A percentile compares a stretch with the other conserved stretches of the same genome.
Evolutionary conservation across 1,140 invertebrate genomes (phyloP).

Genomic region (Lasioglossum baleicum): DNA sequence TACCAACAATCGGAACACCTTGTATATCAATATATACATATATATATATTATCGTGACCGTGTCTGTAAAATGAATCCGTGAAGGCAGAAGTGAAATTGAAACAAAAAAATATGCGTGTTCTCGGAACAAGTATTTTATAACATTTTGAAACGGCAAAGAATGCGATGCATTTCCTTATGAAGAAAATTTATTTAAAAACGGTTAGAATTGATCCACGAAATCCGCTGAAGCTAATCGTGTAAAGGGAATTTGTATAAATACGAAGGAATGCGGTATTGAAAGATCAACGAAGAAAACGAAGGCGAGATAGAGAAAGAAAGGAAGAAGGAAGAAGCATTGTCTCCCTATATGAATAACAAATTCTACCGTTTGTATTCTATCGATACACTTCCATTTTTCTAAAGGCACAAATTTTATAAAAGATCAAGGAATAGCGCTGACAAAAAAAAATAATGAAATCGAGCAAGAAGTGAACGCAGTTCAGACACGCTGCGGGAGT

Average conservation of each 20-base stretch:
- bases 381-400: slow-evolving; percentile 60
- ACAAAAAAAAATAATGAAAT: slow-evolving; percentile 14
- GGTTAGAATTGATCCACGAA: slow-evolving; percentile 10
- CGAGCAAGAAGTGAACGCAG: slow-evolving; percentile 4
- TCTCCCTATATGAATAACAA: slow-evolving; percentile 45
- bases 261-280: slow-evolving; percentile 30
- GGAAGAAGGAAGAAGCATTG: slow-evolving; percentile 32
- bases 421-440: slow-evolving; percentile 33
- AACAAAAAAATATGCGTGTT: slow-evolving; percentile 38
- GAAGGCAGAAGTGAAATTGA: slow-evolving; percentile 44
- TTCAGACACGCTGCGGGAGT: slow-evolving; percentile 13
- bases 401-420: slow-evolving; percentile 67
- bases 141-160: slow-evolving; percentile 12
- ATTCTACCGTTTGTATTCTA: slow-evolving; percentile 61
- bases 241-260: slow-evolving; percentile 47
- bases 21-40: background rate
- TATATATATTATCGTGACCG: slow-evolving; percentile 35
- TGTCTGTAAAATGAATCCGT: slow-evolving; percentile 43
- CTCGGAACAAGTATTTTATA: slow-evolving; percentile 34
- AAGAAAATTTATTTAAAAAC: slow-evolving; percentile 35
- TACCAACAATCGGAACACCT: no score
- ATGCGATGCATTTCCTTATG: slow-evolving; percentile 4
- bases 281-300: slow-evolving; percentile 33
- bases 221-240: slow-evolving; percentile 12
- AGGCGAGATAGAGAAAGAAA: slow-evolving; percentile 29